These are phyloP conservation scores for Astyanax mexicanus DNA, from an alignment of 2,797 vertebrate genomes.

Conservation along the genomic window DNA sequence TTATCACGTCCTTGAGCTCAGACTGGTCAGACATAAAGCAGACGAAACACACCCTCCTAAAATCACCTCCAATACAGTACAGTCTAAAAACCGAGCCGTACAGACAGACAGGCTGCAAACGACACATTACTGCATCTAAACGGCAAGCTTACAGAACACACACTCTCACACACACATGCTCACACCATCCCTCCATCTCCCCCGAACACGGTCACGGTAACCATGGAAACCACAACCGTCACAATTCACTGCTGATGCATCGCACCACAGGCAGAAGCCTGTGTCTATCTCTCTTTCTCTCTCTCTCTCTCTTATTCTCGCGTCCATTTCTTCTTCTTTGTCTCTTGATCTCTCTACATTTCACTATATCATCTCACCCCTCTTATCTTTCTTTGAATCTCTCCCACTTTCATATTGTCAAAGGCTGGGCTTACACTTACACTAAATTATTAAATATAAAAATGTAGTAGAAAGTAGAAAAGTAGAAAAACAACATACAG, in stretches of 20 bases:
- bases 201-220: conserved; percentile 74
- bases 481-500: too few species aligned
- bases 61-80: conserved; percentile 22
- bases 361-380: neutral
- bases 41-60: conserved; percentile 29
- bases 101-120: conserved; percentile 21
- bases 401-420: neutral
- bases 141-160: conserved; percentile 40
- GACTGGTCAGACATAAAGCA: conserved; percentile 37
- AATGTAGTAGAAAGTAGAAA: too few species aligned
- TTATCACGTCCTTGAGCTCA: conserved; percentile 39
- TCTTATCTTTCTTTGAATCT: neutral
- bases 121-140: conserved; percentile 39
- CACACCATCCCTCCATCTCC: conserved; percentile 64
- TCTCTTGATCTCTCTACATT: conserved; percentile 34
- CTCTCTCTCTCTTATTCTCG: conserved; percentile 21
- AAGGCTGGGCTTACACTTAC: too few species aligned
- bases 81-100: conserved; percentile 24
- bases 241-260: conserved; percentile 65
- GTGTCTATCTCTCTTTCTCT: conserved; percentile 44
- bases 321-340: conserved; percentile 21
- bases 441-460: too few species aligned
- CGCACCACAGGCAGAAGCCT: conserved; percentile 60
- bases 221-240: conserved; percentile 72
- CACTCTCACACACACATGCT: conserved; percentile 52